Evolutionary conservation across 2,888 invertebrate genomes (phyloP).

Genomic region (Lampropteryx suffumata): DNA sequence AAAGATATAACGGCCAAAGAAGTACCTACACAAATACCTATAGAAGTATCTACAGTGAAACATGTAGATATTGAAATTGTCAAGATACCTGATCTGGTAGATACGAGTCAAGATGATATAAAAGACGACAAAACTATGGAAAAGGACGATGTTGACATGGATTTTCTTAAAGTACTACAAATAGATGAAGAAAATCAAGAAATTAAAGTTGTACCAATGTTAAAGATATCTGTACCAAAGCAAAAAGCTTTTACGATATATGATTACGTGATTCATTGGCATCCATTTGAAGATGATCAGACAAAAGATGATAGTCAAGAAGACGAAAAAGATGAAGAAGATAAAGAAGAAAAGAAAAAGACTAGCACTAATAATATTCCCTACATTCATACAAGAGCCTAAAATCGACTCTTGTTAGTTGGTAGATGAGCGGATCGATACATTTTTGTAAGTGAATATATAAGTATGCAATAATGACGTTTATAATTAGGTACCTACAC

Average conservation of each 20-base stretch:
- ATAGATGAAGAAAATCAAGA: constrained; percentile 16
- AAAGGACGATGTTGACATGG: not conserved
- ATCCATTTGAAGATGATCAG: constrained; percentile 15
- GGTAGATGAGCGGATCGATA: too few species aligned
- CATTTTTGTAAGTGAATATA: too few species aligned
- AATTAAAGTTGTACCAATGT: constrained; percentile 6
- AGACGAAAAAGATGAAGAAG: not conserved
- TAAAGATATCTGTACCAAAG: constrained; percentile 13
- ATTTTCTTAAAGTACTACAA: constrained; percentile 5
- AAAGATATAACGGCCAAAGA: constrained; percentile 8
- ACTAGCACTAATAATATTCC: not conserved
- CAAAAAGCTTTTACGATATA: constrained; percentile 19
- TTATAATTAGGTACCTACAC: too few species aligned
- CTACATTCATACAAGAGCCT: too few species aligned
- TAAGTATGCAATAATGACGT: too few species aligned
- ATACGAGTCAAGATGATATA: not conserved
- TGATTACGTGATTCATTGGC: constrained; percentile 20
- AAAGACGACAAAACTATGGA: constrained; percentile 2
- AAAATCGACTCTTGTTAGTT: too few species aligned
- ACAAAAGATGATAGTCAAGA: constrained; percentile 1
- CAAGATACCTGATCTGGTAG: not conserved
- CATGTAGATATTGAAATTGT: constrained; percentile 5
- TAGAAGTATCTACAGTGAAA: constrained; percentile 1
- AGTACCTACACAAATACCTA: not conserved
- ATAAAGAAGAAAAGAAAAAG: constrained; percentile 3